Percentiles rank a stretch among this genome's conserved stretches.
Conservation (phyloP, 2,888 invertebrate genomes). For the Maniola hyperantus region DNA sequence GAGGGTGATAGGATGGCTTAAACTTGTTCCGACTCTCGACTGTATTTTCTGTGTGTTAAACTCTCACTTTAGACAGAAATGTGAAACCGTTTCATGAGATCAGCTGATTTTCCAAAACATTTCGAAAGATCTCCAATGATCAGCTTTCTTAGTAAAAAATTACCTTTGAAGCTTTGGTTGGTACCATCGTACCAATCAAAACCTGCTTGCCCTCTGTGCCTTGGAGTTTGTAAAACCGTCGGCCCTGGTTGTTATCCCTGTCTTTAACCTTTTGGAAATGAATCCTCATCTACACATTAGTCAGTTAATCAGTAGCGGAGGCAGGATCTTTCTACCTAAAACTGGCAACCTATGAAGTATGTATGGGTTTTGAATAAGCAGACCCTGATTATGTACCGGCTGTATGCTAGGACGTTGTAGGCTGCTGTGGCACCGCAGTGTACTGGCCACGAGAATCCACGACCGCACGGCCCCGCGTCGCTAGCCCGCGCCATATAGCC, state of each 20-base stretch:
- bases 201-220: background rate
- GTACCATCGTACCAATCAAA: too few relatives aligned
- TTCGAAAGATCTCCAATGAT: too few relatives aligned
- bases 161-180: too few relatives aligned
- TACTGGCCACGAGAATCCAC: conserved; percentile 28
- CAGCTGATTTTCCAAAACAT: too few relatives aligned
- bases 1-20: background rate
- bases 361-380: background rate
- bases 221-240: conserved; percentile 1
- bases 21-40: background rate
- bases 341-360: background rate
- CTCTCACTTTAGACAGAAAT: too few relatives aligned
- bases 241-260: background rate
- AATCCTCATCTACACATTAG: background rate
- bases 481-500: conserved; percentile 19
- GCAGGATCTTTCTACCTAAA: background rate
- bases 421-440: conserved; percentile 23
- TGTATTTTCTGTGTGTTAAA: too few relatives aligned
- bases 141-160: too few relatives aligned
- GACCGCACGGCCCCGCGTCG: conserved; percentile 27
- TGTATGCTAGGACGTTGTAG: conserved; percentile 15
- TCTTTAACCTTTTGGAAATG: background rate
- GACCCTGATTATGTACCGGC: conserved; percentile 15
- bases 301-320: too few relatives aligned
- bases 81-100: too few relatives aligned